A percentile compares a stretch with the other conserved stretches of the same genome.
Conservation (phyloP, 1,140 invertebrate species). For the Spodoptera frugiperda region DNA sequence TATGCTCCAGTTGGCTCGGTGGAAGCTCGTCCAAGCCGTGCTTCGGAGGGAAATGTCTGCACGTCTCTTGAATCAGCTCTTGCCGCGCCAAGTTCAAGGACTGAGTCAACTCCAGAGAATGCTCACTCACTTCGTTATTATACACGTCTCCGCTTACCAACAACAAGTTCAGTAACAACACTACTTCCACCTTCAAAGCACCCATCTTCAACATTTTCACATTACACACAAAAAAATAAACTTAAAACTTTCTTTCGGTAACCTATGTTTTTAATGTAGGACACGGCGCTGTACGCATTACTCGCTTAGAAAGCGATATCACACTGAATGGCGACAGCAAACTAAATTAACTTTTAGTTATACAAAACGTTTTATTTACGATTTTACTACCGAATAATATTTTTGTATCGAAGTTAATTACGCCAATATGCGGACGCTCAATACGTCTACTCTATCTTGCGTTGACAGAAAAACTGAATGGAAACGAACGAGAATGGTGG, state of each 20-base stretch:
- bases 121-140: conserved; percentile 73
- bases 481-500: neutral
- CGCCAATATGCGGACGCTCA: neutral
- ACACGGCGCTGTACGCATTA: conserved; percentile 50
- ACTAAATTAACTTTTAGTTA: conserved; percentile 26
- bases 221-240: conserved; percentile 67
- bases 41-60: conserved; percentile 85
- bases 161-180: conserved; percentile 69
- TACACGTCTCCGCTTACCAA: conserved; percentile 64
- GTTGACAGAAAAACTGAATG: conserved; percentile 34
- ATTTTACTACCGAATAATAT: neutral
- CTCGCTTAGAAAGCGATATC: conserved; percentile 12
- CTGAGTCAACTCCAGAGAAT: conserved; percentile 87
- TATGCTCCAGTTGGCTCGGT: conserved; percentile 88
- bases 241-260: conserved; percentile 73
- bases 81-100: conserved; percentile 88
- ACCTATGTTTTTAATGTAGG: conserved; percentile 68
- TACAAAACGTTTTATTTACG: conserved; percentile 4
- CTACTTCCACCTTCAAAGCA: conserved; percentile 60
- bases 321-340: neutral
- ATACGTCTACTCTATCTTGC: neutral
- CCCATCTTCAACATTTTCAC: conserved; percentile 76
- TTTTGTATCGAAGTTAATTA: conserved; percentile 28
- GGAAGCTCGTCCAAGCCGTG: conserved; percentile 81
- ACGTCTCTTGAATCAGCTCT: conserved; percentile 89